These are phyloP conservation scores for Chloropsis cyanopogon DNA, from an alignment of 2,113 vertebrate genomes.

Conservation along the genomic window DNA sequence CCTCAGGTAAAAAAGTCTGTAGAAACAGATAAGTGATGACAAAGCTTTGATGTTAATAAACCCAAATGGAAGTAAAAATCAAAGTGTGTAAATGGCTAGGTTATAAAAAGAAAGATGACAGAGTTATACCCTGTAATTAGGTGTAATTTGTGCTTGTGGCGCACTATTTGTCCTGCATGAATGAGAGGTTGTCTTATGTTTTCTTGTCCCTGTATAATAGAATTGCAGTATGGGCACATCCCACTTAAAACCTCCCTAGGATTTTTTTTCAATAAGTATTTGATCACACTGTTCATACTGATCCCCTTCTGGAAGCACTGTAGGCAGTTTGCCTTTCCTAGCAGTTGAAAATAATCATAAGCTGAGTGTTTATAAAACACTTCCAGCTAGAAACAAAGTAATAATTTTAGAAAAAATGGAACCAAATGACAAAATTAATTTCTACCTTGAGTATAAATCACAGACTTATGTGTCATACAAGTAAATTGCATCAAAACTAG, in stretches of 20 bases:
- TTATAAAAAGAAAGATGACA: slow-evolving; percentile 79
- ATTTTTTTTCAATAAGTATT: background rate
- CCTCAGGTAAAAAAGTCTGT: slow-evolving; percentile 73
- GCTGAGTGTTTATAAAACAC: background rate
- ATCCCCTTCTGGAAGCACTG: background rate
- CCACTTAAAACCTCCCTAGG: slow-evolving; percentile 42
- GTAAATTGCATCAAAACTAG: slow-evolving; percentile 15
- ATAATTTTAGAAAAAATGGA: background rate
- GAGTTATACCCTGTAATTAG: slow-evolving; percentile 79
- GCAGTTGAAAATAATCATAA: background rate
- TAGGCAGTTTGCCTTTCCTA: background rate
- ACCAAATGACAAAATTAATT: background rate
- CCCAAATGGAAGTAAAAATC: slow-evolving; percentile 82
- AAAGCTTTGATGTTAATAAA: slow-evolving; percentile 85
- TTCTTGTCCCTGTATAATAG: slow-evolving; percentile 65
- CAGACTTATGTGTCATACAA: background rate
- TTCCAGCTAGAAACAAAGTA: background rate
- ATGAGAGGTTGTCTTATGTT: slow-evolving; percentile 72
- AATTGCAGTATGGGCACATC: slow-evolving; percentile 41
- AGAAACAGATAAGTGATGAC: slow-evolving; percentile 77
- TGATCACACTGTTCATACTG: background rate
- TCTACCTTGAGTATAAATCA: background rate
- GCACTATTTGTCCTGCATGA: slow-evolving; percentile 74
- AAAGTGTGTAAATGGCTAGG: slow-evolving; percentile 76
- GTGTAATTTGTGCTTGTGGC: slow-evolving; percentile 78